Evolutionary conservation across 92 coral and sea anemone genomes (phyloP).

Genomic region (Porites cylindrica): DNA sequence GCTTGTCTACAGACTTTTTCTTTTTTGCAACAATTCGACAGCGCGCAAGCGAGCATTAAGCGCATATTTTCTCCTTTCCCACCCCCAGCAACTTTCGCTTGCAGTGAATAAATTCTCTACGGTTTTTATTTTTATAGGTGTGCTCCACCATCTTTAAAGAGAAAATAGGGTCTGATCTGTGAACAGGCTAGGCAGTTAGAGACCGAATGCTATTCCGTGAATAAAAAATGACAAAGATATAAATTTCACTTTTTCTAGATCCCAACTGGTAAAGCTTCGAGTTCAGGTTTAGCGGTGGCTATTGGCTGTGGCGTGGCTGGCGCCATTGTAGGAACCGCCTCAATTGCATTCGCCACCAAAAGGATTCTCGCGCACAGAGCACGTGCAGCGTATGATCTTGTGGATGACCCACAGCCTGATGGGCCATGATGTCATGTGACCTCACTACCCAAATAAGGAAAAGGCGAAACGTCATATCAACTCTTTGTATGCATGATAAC

Average conservation of each 20-base stretch:
- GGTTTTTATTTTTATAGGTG: no score
- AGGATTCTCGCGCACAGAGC: constrained; percentile 94
- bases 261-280: constrained; percentile 86
- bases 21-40: no score
- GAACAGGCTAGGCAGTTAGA: no score
- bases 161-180: not conserved
- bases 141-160: no score
- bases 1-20: no score
- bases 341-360: constrained; percentile 97
- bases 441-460: constrained; percentile 22
- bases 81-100: no score
- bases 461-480: no score
- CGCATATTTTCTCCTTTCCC: not conserved
- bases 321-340: constrained; percentile 97
- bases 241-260: constrained; percentile 43
- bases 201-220: no score
- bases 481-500: not conserved
- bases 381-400: constrained; percentile 82
- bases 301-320: constrained; percentile 99
- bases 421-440: constrained; percentile 72
- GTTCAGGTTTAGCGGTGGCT: constrained; percentile 98
- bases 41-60: no score
- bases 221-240: not conserved
- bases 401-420: constrained; percentile 90
- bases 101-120: no score